A percentile compares a stretch with the other conserved stretches of the same genome.
Conservation (phyloP, 30 jellyfish, hydroid and myxozoan genomes). For the Sanderia malayensis region DNA sequence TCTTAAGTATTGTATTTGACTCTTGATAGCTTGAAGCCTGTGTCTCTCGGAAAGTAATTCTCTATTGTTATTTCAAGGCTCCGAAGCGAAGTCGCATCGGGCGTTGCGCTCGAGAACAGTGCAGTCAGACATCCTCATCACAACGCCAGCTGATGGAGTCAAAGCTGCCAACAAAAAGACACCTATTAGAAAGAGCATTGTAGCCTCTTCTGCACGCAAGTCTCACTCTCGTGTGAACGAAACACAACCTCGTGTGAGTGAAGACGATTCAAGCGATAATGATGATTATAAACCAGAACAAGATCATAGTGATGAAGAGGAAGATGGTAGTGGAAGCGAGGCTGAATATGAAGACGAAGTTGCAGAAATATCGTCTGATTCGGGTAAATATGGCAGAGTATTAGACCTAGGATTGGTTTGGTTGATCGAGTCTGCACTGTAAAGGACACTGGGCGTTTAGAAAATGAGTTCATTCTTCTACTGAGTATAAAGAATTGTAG, state of each 20-base stretch:
- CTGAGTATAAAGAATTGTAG: too few species aligned
- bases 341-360: neutral
- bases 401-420: too few species aligned
- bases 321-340: neutral
- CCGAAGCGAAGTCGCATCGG: neutral
- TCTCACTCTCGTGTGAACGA: neutral
- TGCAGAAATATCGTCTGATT: neutral
- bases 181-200: neutral
- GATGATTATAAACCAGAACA: slow-evolving; percentile 11
- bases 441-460: too few species aligned
- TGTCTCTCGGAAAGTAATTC: too few species aligned
- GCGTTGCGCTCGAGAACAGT: neutral
- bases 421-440: too few species aligned
- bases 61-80: neutral
- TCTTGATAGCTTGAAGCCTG: too few species aligned
- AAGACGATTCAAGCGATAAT: neutral
- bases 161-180: neutral
- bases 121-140: neutral
- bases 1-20: too few species aligned
- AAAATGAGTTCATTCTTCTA: too few species aligned
- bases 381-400: too few species aligned
- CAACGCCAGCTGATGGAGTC: neutral
- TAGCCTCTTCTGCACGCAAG: neutral
- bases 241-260: neutral
- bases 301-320: neutral